phyloP scores from a whole-genome alignment of 2,888 invertebrate genomes.

The Cryptosula pallasiana region DNA sequence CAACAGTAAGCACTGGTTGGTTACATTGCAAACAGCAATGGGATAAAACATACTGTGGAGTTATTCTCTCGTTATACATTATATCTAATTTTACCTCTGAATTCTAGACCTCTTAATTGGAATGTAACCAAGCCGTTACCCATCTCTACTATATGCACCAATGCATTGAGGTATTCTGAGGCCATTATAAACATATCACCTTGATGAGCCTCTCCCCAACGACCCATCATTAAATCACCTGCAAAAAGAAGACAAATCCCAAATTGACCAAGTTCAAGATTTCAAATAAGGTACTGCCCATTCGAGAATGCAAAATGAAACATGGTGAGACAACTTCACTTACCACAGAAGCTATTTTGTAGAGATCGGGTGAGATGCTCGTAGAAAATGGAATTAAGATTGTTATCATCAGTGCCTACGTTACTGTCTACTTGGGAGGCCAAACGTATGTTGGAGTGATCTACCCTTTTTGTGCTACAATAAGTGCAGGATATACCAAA shows the following conservation, averaged over 20 bases:
- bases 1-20: no score
- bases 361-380: constrained; percentile 93
- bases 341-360: constrained; percentile 91
- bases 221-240: constrained; percentile 44
- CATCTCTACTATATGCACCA: constrained; percentile 94
- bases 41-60: no score
- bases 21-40: no score
- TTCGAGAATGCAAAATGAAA: no score
- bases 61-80: no score
- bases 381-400: constrained; percentile 97
- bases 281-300: no score
- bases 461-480: constrained; percentile 77
- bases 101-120: constrained; percentile 92
- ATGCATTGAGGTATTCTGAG: constrained; percentile 93
- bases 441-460: constrained; percentile 92
- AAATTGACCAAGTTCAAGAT: no score
- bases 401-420: constrained; percentile 85
- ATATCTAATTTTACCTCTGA: constrained; percentile 61
- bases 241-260: not conserved
- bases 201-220: constrained; percentile 93
- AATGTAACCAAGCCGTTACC: constrained; percentile 98
- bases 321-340: no score
- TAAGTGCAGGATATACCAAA: no score
- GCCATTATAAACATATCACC: constrained; percentile 98
- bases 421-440: constrained; percentile 92